Evolutionary conservation across 2,797 vertebrate genomes (phyloP), one percentile per base, ranked within the genome.

Genomic region (Phrynocephalus vlangalii): DNA sequence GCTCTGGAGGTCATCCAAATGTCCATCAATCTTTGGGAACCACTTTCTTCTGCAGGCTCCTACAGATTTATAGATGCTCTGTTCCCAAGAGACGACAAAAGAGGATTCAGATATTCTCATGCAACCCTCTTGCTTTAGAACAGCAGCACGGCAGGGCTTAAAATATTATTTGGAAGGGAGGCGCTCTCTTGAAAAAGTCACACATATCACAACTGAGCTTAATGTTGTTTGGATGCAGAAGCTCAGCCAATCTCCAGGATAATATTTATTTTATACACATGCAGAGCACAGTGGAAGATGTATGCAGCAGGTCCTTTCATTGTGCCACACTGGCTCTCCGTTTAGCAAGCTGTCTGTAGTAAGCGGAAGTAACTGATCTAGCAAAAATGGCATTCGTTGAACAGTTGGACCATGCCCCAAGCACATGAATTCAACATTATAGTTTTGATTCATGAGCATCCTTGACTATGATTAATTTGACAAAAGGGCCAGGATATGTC

Each of bases 1-100:
- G 30, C 50, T 16, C 28, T 82, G 83, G 79, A 88, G 20, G 63
- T 24, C 79, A 38, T 68, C 71, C 87, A 82, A 82, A 63, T 33
- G 70, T n/a, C 71, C 70, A 75, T 85, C 78, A 76, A 4, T 22
- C 71, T 7, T 70, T 77, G 68, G 7, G 44, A 80, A 76, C 60
- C 48, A 28, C 18, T 52, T 38, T 18, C 44, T 77, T 68, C 68
- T 66, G 60, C 1, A 60, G 81, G 30, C 78, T 82, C n/a, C 82
- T 44, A 20, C 60, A 44, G 66, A 60, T 79, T 81, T 85, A 22
- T 63, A 82, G 71, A 48, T 85, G 79, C 48, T 76, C 48, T n/a
- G 9, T 88, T 85, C 70, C 71, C 76, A 80, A 75, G 13, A 33
- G 50, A 48, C 28, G 48, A 88, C 77, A 79, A 73, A 80, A 81